phyloP scores from a whole-genome alignment of 23 tunicate species.

The Styela clava region DNA sequence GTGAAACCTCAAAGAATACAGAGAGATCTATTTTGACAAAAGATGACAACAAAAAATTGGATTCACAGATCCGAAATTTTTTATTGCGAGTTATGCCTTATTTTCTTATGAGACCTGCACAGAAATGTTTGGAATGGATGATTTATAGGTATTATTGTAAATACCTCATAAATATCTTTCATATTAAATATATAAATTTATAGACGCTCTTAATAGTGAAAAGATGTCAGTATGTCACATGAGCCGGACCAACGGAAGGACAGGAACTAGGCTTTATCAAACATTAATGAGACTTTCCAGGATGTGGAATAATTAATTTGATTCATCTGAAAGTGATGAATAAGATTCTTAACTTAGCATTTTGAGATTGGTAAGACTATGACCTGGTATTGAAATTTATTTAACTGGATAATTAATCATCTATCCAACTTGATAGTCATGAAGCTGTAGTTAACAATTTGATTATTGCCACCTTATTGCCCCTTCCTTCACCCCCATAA shows the following conservation, averaged over 20 bases:
- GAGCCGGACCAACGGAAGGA: background rate
- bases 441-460: too few species aligned
- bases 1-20: conserved; percentile 52
- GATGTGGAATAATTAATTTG: too few species aligned
- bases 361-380: too few species aligned
- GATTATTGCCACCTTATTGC: too few species aligned
- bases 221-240: too few species aligned
- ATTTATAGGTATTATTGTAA: conserved; percentile 52
- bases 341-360: too few species aligned
- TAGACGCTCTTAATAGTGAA: background rate
- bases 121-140: conserved; percentile 72
- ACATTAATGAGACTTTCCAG: too few species aligned
- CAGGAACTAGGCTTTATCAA: background rate
- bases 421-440: too few species aligned
- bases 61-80: conserved; percentile 33
- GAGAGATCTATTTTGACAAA: conserved; percentile 44
- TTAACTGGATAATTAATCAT: too few species aligned
- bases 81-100: conserved; percentile 37
- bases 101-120: conserved; percentile 52
- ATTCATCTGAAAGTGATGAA: too few species aligned
- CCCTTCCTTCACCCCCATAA: too few species aligned
- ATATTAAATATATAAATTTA: background rate
- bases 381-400: too few species aligned
- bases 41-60: conserved; percentile 42
- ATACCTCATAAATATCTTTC: background rate